Conservation (phyloP, 2,797 vertebrate species). For the Heliangelus exortis region DNA sequence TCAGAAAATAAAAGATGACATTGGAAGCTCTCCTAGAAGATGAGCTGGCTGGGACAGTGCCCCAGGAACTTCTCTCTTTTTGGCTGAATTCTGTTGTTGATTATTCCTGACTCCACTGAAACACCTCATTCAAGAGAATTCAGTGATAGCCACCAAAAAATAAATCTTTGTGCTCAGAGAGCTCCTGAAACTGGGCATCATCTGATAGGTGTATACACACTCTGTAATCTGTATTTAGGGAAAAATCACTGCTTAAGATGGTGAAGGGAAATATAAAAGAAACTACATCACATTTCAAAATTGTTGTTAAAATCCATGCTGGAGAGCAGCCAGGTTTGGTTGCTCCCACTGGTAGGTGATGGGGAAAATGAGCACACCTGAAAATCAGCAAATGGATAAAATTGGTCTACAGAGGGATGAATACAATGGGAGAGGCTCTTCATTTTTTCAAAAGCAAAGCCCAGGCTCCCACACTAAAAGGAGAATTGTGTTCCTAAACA, state of each 20-base stretch:
- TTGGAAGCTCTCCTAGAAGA: background rate
- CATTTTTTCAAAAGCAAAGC: background rate
- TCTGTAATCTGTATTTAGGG: background rate
- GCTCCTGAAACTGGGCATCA: background rate
- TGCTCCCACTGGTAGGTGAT: background rate
- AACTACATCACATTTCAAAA: background rate
- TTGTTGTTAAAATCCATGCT: background rate
- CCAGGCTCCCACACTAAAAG: background rate
- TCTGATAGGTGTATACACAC: too few relatives aligned
- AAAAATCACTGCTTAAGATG: background rate
- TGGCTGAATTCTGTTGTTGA: background rate
- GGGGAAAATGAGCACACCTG: background rate
- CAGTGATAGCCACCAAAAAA: background rate
- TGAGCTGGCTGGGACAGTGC: background rate
- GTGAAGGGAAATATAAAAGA: background rate
- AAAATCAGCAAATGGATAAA: constrained; percentile 21
- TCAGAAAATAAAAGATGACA: fast-evolving
- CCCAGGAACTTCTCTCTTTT: background rate
- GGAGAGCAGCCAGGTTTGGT: constrained; percentile 28
- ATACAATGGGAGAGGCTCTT: background rate
- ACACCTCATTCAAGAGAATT: background rate
- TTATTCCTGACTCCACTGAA: background rate
- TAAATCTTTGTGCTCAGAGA: background rate
- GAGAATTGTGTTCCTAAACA: background rate
- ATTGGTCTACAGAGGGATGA: background rate